A percentile compares a stretch with the other conserved stretches of the same genome.
These are phyloP conservation scores for Gallinago solitaria DNA, from an alignment of 2,797 vertebrate species.

Conservation along the genomic window DNA sequence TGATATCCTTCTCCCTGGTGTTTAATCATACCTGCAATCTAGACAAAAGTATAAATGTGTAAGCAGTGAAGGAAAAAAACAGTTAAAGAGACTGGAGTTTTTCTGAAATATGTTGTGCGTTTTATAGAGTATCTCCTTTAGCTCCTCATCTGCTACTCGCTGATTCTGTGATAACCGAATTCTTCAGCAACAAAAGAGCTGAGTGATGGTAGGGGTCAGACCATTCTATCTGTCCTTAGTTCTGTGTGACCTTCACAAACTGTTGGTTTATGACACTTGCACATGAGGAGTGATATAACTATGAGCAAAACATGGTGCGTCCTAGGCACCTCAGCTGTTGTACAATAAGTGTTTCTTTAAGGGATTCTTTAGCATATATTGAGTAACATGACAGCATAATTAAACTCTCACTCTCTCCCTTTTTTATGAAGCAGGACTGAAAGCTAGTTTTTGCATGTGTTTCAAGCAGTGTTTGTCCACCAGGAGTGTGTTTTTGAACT, in stretches of 20 bases:
- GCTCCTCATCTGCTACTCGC: not conserved
- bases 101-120: not conserved
- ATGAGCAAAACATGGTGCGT: not conserved
- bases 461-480: not conserved
- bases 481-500: not conserved
- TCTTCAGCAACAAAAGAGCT: not conserved
- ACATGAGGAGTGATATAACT: not conserved
- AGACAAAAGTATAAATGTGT: not conserved
- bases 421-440: not conserved
- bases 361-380: not conserved
- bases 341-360: not conserved
- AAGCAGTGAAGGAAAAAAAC: not conserved
- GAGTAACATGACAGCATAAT: not conserved
- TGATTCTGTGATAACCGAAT: not conserved
- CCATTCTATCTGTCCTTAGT: not conserved
- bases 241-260: not conserved
- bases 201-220: not conserved
- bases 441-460: not conserved
- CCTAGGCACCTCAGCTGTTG: not conserved
- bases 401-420: not conserved
- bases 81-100: not conserved
- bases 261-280: not conserved
- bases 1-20: not conserved
- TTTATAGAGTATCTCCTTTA: not conserved
- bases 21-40: not conserved